A percentile compares a stretch with the other conserved stretches of the same genome.
Conservation (phyloP, 1,140 invertebrate genomes). For the Drusus annulatus region DNA sequence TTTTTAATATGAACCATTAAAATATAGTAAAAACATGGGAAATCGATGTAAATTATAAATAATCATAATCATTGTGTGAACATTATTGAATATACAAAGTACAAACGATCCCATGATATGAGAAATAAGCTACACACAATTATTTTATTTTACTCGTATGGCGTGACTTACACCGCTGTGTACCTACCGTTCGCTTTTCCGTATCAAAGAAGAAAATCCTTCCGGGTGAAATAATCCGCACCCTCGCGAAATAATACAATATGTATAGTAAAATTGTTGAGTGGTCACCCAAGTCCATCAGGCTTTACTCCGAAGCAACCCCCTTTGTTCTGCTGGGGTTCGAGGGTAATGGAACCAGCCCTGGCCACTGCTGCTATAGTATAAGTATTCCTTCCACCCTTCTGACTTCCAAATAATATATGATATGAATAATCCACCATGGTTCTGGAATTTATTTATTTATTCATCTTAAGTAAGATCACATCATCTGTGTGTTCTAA, state of each 20-base stretch:
- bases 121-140: too few species aligned
- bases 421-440: background rate
- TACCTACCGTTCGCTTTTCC: background rate
- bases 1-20: too few species aligned
- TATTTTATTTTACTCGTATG: too few species aligned
- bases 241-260: background rate
- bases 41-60: too few species aligned
- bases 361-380: too few species aligned
- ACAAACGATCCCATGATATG: too few species aligned
- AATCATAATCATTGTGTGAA: too few species aligned
- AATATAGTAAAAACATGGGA: too few species aligned
- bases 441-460: background rate
- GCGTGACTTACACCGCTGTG: too few species aligned
- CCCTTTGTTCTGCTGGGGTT: constrained; percentile 1
- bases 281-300: constrained; percentile 39
- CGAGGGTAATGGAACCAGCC: constrained; percentile 11
- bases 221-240: constrained; percentile 3
- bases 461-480: too few species aligned
- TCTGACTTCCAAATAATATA: background rate
- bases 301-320: constrained; percentile 13
- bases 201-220: background rate
- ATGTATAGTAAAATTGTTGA: constrained; percentile 36
- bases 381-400: background rate
- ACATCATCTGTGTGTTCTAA: too few species aligned
- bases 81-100: too few species aligned